Conservation (phyloP, 2,113 vertebrate species). For the Gymnarchus niloticus region DNA sequence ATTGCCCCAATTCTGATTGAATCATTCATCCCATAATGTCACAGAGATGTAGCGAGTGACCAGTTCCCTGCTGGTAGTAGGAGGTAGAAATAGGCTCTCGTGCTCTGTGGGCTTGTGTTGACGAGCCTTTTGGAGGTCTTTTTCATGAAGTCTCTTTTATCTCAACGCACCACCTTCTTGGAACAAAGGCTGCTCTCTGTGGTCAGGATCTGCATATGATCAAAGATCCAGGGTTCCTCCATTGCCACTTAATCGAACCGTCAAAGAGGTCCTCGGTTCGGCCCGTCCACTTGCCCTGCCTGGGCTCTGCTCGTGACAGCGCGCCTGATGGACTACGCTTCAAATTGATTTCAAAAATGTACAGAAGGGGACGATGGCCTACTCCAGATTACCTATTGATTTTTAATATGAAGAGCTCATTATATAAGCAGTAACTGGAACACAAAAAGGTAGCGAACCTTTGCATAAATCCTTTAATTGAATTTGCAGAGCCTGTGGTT, state of each 20-base stretch:
- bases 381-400: slow-evolving; percentile 99
- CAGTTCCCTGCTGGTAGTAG: neutral
- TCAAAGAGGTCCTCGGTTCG: neutral
- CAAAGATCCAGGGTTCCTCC: neutral
- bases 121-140: neutral
- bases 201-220: neutral
- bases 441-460: slow-evolving; percentile 98
- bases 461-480: slow-evolving; percentile 99
- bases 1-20: neutral
- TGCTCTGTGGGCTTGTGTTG: neutral
- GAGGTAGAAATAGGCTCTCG: neutral
- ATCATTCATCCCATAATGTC: neutral
- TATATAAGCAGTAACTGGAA: slow-evolving; percentile 99
- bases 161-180: neutral
- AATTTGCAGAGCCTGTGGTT: slow-evolving; percentile 97
- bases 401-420: slow-evolving; percentile 99
- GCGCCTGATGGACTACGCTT: slow-evolving; percentile 98
- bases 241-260: neutral
- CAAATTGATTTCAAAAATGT: slow-evolving; percentile 99
- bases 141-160: neutral
- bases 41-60: neutral
- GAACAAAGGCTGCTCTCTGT: neutral
- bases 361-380: slow-evolving; percentile 97
- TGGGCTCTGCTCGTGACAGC: slow-evolving; percentile 70
- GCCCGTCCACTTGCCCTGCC: neutral